Evolutionary conservation across 2,888 invertebrate genomes (phyloP).

Genomic region (Apamea sordens): DNA sequence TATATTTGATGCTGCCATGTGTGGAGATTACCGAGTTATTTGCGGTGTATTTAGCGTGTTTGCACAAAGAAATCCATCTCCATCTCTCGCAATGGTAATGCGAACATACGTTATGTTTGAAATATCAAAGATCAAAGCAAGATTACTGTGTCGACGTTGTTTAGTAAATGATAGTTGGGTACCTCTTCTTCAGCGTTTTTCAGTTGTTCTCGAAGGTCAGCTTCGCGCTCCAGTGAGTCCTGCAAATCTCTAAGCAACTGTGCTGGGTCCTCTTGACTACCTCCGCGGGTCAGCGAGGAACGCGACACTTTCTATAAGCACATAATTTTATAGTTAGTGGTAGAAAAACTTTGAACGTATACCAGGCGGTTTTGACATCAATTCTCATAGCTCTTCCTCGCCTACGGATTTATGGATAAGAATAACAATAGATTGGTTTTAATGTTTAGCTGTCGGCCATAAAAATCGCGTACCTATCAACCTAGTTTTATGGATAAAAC

Average conservation of each 20-base stretch:
- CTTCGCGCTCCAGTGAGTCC: conserved; percentile 97
- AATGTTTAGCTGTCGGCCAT: background rate
- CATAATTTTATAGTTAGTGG: background rate
- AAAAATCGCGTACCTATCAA: no score
- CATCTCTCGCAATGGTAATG: conserved; percentile 14
- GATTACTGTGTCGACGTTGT: background rate
- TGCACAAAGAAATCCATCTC: conserved; percentile 14
- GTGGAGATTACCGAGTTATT: conserved; percentile 41
- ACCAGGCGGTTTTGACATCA: background rate
- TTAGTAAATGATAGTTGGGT: conserved; percentile 48
- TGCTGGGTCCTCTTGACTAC: conserved; percentile 95
- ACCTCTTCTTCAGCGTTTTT: conserved; percentile 98
- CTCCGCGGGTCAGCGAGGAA: conserved; percentile 94
- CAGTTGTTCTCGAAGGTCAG: conserved; percentile 97
- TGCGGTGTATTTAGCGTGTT: conserved; percentile 36
- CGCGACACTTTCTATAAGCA: conserved; percentile 91
- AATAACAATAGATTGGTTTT: background rate
- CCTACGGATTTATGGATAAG: background rate
- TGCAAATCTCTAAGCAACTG: conserved; percentile 96
- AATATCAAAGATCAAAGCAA: conserved; percentile 27
- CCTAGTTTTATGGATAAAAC: background rate
- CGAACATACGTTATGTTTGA: conserved; percentile 10
- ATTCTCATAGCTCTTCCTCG: background rate
- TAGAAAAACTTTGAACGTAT: background rate
- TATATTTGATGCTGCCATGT: conserved; percentile 35